These are phyloP conservation scores for Brenthis hecate DNA, from an alignment of 2,888 invertebrate species.

Conservation along the genomic window DNA sequence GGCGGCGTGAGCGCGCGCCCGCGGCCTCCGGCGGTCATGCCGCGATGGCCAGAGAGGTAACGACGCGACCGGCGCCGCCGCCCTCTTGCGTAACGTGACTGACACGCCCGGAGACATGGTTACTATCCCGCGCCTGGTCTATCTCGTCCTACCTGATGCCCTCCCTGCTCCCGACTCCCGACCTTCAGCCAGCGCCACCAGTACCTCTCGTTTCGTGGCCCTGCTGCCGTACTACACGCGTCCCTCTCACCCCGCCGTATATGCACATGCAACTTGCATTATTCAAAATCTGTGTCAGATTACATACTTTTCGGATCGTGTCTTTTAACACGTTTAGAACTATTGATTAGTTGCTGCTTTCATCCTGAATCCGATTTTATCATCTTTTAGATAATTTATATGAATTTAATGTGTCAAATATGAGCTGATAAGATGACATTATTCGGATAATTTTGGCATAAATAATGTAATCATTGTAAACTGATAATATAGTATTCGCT, in stretches of 20 bases:
- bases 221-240: conserved; percentile 40
- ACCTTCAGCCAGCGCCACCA: conserved; percentile 29
- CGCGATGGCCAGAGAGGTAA: conserved; percentile 89
- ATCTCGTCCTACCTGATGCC: conserved; percentile 34
- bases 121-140: conserved; percentile 46
- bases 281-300: conserved; percentile 56
- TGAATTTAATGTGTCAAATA: not conserved
- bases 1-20: conserved; percentile 82
- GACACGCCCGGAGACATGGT: conserved; percentile 62
- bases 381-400: conserved; percentile 7
- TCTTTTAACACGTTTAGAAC: conserved; percentile 36
- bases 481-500: no score
- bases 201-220: conserved; percentile 29
- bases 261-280: conserved; percentile 72
- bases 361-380: not conserved
- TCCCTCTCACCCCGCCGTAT: conserved; percentile 56
- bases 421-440: not conserved
- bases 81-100: conserved; percentile 63
- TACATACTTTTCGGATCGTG: conserved; percentile 43
- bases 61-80: conserved; percentile 62
- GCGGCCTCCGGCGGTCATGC: conserved; percentile 85
- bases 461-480: no score
- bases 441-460: not conserved
- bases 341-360: conserved; percentile 29
- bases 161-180: conserved; percentile 36